Conservation (phyloP, 1,140 invertebrate species). For the Lycorma delicatula region DNA sequence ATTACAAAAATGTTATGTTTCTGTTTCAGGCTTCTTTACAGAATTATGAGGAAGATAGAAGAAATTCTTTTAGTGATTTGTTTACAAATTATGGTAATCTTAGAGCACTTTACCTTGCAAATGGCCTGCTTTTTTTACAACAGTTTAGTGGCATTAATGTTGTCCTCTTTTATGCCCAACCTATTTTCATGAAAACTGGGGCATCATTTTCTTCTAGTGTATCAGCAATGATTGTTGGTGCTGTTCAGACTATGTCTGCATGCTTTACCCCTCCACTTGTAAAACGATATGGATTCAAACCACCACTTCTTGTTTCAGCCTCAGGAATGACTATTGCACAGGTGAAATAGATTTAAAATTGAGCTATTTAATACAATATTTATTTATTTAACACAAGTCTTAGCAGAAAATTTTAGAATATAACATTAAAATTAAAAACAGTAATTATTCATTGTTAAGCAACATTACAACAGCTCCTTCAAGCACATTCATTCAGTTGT, state of each 20-base stretch:
- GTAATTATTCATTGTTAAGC: too few relatives aligned
- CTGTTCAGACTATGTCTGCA: conserved; percentile 61
- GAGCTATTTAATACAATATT: not conserved
- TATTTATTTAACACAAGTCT: too few relatives aligned
- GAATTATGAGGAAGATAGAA: too few relatives aligned
- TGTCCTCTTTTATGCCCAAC: conserved; percentile 58
- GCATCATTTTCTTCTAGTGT: conserved; percentile 47
- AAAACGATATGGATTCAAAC: conserved; percentile 63
- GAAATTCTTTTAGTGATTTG: too few relatives aligned
- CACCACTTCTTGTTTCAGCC: conserved; percentile 60
- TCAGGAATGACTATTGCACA: conserved; percentile 47
- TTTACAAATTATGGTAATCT: too few relatives aligned
- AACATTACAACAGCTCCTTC: too few relatives aligned
- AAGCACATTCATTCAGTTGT: too few relatives aligned
- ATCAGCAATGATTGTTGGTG: conserved; percentile 69
- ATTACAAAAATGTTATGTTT: too few relatives aligned
- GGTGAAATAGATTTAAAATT: conserved; percentile 26
- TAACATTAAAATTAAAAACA: too few relatives aligned
- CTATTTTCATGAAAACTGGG: conserved; percentile 57
- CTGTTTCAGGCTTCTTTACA: too few relatives aligned
- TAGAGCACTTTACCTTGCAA: conserved; percentile 59
- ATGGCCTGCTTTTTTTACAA: conserved; percentile 61
- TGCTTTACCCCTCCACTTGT: conserved; percentile 59
- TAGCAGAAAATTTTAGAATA: too few relatives aligned
- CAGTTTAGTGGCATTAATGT: conserved; percentile 58